Evolutionary conservation across 2,888 invertebrate genomes (phyloP).

Genomic region (Parochlus steinenii): DNA sequence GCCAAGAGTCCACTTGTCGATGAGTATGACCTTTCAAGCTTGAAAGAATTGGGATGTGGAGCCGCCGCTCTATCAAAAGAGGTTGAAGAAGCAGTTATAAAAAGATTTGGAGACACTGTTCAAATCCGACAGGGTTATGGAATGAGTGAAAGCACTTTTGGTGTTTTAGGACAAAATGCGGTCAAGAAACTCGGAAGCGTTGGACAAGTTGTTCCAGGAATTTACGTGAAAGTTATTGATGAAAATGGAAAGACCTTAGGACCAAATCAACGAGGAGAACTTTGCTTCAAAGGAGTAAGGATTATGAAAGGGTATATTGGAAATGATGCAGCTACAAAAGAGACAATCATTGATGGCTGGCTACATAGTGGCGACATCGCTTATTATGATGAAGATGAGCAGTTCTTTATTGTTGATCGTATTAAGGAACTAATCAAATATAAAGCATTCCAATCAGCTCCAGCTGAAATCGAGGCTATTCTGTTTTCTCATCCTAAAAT

Average conservation of each 20-base stretch:
- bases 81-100: constrained; percentile 32
- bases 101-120: constrained; percentile 1
- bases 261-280: constrained; percentile 47
- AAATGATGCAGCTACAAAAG: constrained; percentile 40
- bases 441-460: constrained; percentile 73
- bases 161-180: neutral
- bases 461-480: constrained; percentile 73
- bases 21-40: constrained; percentile 47
- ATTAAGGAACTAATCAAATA: constrained; percentile 76
- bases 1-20: constrained; percentile 53
- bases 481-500: constrained; percentile 53
- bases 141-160: constrained; percentile 51
- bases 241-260: constrained; percentile 39
- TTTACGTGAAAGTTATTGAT: constrained; percentile 36
- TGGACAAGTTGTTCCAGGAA: constrained; percentile 42
- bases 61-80: constrained; percentile 58
- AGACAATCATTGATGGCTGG: constrained; percentile 43
- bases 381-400: constrained; percentile 51
- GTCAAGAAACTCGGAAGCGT: constrained; percentile 34
- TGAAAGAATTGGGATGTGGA: constrained; percentile 48
- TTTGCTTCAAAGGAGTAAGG: constrained; percentile 57
- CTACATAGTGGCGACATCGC: constrained; percentile 56
- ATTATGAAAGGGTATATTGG: constrained; percentile 63
- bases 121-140: constrained; percentile 43
- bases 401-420: constrained; percentile 56